Evolutionary conservation across 2,113 vertebrate genomes (phyloP).

Genomic region (Vulpes lagopus): DNA sequence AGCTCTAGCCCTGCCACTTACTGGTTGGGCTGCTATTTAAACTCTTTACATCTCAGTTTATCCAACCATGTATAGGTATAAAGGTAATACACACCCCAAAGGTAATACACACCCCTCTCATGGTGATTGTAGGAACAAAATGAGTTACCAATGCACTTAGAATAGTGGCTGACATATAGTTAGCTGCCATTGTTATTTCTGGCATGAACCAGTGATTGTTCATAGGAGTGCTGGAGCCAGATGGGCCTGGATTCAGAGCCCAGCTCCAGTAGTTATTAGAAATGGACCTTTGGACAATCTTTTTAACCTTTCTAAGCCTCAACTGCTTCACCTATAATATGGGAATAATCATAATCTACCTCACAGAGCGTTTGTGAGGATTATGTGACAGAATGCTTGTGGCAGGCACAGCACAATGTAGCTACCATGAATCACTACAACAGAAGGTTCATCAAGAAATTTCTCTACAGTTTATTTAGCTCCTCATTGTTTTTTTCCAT

Average conservation of each 20-base stretch:
- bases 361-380: neutral
- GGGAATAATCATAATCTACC: neutral
- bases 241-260: neutral
- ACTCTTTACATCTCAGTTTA: neutral
- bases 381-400: neutral
- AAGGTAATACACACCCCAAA: neutral
- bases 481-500: neutral
- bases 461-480: slow-evolving; percentile 23
- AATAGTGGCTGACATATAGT: neutral
- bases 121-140: neutral
- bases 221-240: neutral
- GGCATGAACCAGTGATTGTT: neutral
- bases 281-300: neutral
- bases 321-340: neutral
- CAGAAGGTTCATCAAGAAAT: neutral
- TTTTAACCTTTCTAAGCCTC: neutral
- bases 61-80: neutral
- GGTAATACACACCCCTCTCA: neutral
- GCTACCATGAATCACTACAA: neutral
- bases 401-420: neutral
- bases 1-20: neutral
- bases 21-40: neutral
- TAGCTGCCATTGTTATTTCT: neutral
- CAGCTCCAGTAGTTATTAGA: neutral
- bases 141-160: neutral